These are phyloP conservation scores for Gila orcuttii DNA, from an alignment of 2,113 vertebrate genomes.

Conservation along the genomic window DNA sequence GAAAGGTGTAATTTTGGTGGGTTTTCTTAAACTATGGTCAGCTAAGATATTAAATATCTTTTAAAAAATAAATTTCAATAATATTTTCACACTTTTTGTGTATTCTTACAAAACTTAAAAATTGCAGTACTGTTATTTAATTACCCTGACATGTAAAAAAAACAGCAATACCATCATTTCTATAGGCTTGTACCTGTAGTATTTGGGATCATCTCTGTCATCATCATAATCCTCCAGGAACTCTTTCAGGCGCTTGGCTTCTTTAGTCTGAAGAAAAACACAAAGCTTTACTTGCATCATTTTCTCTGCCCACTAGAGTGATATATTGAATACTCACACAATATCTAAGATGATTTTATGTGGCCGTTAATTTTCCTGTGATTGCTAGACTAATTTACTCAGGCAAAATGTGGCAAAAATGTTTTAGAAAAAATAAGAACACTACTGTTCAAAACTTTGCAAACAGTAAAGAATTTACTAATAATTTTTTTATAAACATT, in stretches of 20 bases:
- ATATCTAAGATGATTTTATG: not conserved
- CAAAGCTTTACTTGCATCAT: not conserved
- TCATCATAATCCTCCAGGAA: conserved; percentile 99
- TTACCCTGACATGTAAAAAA: not conserved
- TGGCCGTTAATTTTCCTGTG: not conserved
- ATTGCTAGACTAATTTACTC: not conserved
- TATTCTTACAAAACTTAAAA: not conserved
- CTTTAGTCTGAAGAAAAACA: conserved; percentile 83
- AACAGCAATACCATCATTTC: not conserved
- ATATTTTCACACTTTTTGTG: not conserved
- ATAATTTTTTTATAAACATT: too few species aligned
- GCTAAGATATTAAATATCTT: not conserved
- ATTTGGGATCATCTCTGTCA: conserved; percentile 97
- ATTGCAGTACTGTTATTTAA: not conserved
- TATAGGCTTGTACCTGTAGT: conserved; percentile 81
- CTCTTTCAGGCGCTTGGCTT: conserved; percentile 96
- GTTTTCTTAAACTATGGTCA: not conserved
- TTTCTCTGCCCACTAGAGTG: not conserved
- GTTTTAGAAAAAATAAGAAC: too few species aligned
- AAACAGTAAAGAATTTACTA: not conserved
- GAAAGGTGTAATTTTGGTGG: not conserved
- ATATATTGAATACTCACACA: not conserved
- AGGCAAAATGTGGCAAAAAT: too few species aligned
- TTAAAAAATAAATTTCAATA: not conserved
- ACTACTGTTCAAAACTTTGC: not conserved